phyloP scores from a whole-genome alignment of 2,888 invertebrate species.

The Vandiemenella viatica region DNA sequence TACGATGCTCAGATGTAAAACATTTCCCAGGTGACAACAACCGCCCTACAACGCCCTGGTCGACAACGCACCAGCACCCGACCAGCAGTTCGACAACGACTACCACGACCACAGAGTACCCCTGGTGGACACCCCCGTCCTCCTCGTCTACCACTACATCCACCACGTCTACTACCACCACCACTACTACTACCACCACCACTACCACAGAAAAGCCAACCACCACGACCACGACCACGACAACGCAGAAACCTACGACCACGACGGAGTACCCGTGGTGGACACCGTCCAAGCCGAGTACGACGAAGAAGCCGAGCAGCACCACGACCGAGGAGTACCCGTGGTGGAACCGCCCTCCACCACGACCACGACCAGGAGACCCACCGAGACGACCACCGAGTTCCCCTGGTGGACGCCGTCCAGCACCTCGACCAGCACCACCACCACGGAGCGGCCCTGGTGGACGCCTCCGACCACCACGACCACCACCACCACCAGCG shows the following conservation, averaged over 20 bases:
- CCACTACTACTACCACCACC: slow-evolving; percentile 19
- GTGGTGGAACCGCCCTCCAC: slow-evolving; percentile 4
- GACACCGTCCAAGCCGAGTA: slow-evolving; percentile 9
- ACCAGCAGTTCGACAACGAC: neutral
- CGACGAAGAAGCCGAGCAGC: slow-evolving; percentile 15
- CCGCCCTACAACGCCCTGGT: neutral
- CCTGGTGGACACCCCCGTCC: neutral
- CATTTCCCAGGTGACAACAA: slow-evolving; percentile 1
- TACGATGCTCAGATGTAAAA: too few species aligned
- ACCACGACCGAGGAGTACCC: slow-evolving; percentile 16
- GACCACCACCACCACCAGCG: slow-evolving; percentile 19
- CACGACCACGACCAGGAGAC: slow-evolving; percentile 16
- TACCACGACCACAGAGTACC: neutral
- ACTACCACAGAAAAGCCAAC: slow-evolving; percentile 15
- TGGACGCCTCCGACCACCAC: slow-evolving; percentile 20
- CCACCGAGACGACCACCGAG: slow-evolving; percentile 19
- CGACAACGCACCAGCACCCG: neutral
- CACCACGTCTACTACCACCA: slow-evolving; percentile 16
- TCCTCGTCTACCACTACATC: slow-evolving; percentile 9
- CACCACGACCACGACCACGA: slow-evolving; percentile 19
- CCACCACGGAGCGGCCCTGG: slow-evolving; percentile 5
- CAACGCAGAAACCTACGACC: slow-evolving; percentile 20
- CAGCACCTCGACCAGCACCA: slow-evolving; percentile 20
- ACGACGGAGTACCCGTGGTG: slow-evolving; percentile 7
- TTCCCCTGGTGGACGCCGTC: slow-evolving; percentile 11